phyloP scores from a whole-genome alignment of 2,113 vertebrate genomes.

The Felis catus region DNA sequence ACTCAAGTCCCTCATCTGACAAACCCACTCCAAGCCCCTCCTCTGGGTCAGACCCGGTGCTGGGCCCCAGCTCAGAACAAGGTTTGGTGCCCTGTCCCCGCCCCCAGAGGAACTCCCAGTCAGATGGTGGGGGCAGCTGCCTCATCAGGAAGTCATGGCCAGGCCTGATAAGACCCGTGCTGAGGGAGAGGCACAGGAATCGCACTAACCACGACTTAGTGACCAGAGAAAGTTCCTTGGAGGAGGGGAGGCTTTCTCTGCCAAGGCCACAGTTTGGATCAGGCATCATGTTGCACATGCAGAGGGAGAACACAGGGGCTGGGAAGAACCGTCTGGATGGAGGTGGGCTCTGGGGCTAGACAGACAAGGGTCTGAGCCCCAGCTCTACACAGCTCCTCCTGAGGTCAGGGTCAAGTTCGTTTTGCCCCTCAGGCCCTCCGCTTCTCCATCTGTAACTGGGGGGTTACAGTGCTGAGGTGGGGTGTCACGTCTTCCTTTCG shows the following conservation, averaged over 20 bases:
- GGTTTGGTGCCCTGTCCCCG: neutral
- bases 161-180: neutral
- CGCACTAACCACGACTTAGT: neutral
- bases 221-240: neutral
- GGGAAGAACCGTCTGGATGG: neutral
- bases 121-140: neutral
- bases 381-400: too few relatives aligned
- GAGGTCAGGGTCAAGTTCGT: neutral
- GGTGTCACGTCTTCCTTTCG: neutral
- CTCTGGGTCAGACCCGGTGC: neutral
- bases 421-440: neutral
- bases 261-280: neutral
- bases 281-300: neutral
- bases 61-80: neutral
- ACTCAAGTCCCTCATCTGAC: neutral
- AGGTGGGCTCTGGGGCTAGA: neutral
- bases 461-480: too few relatives aligned
- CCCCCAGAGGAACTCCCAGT: neutral
- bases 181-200: neutral
- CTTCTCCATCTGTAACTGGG: rapidly evolving
- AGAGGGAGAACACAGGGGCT: neutral
- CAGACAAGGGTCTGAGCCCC: neutral
- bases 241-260: neutral
- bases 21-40: neutral
- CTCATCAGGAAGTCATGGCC: constrained; percentile 38